Evolutionary conservation across 2,888 invertebrate species (phyloP).

Genomic region (Lathronympha strigana): DNA sequence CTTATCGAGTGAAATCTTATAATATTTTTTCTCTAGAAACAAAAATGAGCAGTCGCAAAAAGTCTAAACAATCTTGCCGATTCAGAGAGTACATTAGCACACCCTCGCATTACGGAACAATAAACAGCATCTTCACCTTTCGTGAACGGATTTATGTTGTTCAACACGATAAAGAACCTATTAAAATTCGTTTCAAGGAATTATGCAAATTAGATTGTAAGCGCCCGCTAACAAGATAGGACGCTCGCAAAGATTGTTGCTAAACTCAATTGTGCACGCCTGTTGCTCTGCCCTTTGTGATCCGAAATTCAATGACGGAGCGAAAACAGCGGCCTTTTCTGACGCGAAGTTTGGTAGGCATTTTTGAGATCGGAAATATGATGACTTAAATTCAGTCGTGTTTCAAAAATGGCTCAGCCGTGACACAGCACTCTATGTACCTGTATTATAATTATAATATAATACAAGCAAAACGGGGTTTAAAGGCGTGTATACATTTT

Average conservation of each 20-base stretch:
- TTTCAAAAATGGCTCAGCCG: not conserved
- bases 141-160: constrained; percentile 66
- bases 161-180: constrained; percentile 71
- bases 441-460: too few relatives aligned
- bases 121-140: constrained; percentile 49
- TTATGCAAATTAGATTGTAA: constrained; percentile 78
- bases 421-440: too few relatives aligned
- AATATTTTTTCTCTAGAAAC: not conserved
- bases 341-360: constrained; percentile 4
- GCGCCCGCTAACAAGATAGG: constrained; percentile 69
- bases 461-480: too few relatives aligned
- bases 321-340: constrained; percentile 29
- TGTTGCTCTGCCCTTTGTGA: constrained; percentile 61
- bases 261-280: constrained; percentile 69
- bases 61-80: constrained; percentile 15
- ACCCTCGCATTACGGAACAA: constrained; percentile 36
- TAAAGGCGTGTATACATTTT: too few relatives aligned
- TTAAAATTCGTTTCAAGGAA: constrained; percentile 74
- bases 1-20: too few relatives aligned
- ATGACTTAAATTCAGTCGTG: not conserved
- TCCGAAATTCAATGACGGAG: constrained; percentile 32
- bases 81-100: constrained; percentile 25
- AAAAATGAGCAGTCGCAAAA: constrained; percentile 5
- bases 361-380: not conserved
- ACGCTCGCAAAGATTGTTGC: constrained; percentile 70